Evolutionary conservation across 2,113 vertebrate genomes (phyloP).

Genomic region (Potamarius usumacintae): DNA sequence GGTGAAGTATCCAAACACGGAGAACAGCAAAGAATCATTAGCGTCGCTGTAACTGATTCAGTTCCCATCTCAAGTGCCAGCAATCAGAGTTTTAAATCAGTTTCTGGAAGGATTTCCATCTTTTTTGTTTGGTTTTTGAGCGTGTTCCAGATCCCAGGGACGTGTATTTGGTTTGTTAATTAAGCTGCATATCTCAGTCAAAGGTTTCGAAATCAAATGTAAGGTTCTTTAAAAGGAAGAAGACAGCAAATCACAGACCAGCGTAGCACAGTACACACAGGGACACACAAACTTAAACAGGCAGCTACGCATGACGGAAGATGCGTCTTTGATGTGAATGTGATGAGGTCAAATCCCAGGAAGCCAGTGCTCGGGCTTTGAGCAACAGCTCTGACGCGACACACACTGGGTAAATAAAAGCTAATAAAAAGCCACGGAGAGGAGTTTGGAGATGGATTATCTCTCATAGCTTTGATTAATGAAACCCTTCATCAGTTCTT

Average conservation of each 20-base stretch:
- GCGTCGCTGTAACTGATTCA: background rate
- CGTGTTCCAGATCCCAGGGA: background rate
- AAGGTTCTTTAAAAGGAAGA: background rate
- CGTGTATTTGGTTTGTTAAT: background rate
- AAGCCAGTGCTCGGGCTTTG: background rate
- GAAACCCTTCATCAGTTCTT: background rate
- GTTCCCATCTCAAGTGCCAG: background rate
- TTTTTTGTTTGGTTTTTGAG: background rate
- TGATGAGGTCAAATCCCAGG: background rate
- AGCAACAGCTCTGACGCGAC: background rate
- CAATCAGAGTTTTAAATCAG: background rate
- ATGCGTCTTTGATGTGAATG: background rate
- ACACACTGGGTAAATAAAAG: background rate
- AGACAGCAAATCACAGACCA: background rate
- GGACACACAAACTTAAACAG: background rate
- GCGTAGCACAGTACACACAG: background rate
- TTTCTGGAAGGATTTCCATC: background rate
- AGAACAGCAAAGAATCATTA: background rate
- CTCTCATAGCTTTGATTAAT: slow-evolving; percentile 5
- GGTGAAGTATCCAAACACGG: too few species aligned
- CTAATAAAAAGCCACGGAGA: background rate
- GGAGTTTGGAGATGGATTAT: background rate
- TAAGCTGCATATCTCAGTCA: background rate
- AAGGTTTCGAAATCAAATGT: background rate
- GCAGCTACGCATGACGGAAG: background rate